Conservation (phyloP, 53 echinoderm and acorn worm genomes). For the Patiria pectinifera region DNA sequence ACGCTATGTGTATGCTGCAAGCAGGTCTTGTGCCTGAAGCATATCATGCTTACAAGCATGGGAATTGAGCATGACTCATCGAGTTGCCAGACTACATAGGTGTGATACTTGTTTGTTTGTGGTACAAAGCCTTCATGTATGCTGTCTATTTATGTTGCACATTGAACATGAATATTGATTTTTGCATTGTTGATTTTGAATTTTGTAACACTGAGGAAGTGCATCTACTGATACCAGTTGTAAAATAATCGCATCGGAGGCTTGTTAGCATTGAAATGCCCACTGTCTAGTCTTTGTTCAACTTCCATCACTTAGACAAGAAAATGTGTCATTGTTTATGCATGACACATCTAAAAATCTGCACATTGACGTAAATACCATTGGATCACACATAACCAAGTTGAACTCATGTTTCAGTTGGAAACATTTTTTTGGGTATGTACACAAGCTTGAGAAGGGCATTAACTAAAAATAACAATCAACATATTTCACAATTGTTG, state of each 20-base stretch:
- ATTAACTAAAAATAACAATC: too few species aligned
- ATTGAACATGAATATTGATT: conserved; percentile 15
- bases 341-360: neutral
- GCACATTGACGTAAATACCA: neutral
- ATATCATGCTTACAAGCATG: conserved; percentile 10
- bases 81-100: conserved; percentile 16
- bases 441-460: too few species aligned
- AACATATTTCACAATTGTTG: too few species aligned
- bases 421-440: neutral
- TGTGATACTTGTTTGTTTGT: neutral
- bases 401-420: neutral
- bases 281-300: neutral
- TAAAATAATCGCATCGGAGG: too few species aligned
- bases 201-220: neutral
- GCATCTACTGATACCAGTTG: too few species aligned
- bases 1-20: neutral
- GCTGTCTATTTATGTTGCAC: conserved; percentile 35
- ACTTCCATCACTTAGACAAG: too few species aligned
- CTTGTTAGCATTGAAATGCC: neutral
- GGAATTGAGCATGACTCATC: conserved; percentile 4
- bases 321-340: too few species aligned
- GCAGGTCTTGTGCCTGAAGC: conserved; percentile 29
- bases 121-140: too few species aligned
- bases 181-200: neutral
- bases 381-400: too few species aligned